These are phyloP conservation scores for Zoanthus gigantus DNA, from an alignment of 92 coral and sea anemone species.

Conservation along the genomic window DNA sequence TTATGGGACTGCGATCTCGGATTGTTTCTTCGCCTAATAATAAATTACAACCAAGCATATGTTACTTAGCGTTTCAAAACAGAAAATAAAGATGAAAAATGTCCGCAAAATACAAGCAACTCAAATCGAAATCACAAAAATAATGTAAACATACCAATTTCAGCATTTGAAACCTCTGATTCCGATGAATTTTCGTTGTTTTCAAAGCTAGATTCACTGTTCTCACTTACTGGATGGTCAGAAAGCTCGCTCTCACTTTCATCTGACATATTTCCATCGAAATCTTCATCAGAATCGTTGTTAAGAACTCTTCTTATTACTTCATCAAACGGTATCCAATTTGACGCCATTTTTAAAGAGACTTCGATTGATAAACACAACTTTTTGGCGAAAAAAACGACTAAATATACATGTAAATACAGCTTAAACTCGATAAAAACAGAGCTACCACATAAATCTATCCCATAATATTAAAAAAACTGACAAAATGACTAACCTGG, in stretches of 20 bases:
- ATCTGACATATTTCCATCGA: background rate
- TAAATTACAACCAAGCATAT: background rate
- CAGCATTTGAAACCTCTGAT: conserved; percentile 23
- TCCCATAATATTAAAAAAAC: background rate
- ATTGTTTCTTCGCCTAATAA: background rate
- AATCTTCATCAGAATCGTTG: conserved; percentile 9
- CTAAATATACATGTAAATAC: background rate
- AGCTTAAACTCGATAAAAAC: background rate
- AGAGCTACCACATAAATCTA: background rate
- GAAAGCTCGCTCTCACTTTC: conserved; percentile 16
- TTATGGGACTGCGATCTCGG: background rate
- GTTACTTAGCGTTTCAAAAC: background rate
- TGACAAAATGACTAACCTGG: background rate
- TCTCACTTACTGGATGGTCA: background rate
- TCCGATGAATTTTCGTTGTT: background rate
- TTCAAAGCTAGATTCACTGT: conserved; percentile 7
- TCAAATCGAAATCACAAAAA: background rate
- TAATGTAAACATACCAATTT: conserved; percentile 1
- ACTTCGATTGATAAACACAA: background rate
- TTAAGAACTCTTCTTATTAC: conserved; percentile 4
- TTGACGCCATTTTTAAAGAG: background rate
- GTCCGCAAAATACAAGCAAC: background rate
- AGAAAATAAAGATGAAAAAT: background rate
- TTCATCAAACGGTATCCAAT: background rate
- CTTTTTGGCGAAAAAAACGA: background rate